phyloP scores from a whole-genome alignment of 2,797 vertebrate species.

The Orientallactaga sibirica region DNA sequence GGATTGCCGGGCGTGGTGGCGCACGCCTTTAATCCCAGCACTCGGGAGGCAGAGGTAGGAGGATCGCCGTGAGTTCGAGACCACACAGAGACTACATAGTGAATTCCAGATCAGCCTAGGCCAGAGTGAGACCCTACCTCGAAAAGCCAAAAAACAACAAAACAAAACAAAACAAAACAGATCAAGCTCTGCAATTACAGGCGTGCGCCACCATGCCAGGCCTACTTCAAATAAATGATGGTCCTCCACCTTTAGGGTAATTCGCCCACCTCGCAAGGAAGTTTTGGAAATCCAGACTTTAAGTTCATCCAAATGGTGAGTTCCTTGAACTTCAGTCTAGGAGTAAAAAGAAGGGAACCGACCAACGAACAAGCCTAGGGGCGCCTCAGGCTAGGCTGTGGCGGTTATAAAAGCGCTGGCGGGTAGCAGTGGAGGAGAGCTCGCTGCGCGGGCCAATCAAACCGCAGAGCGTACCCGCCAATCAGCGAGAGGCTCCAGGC shows the following conservation, averaged over 20 bases:
- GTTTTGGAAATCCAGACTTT: slow-evolving; percentile 6
- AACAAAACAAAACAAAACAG: too few relatives aligned
- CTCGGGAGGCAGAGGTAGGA: too few relatives aligned
- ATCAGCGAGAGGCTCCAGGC: not conserved
- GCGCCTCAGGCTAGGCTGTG: not conserved
- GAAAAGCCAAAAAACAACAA: too few relatives aligned
- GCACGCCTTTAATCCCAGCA: too few relatives aligned
- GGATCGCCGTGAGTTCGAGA: too few relatives aligned
- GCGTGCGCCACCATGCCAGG: not conserved
- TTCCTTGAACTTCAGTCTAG: not conserved
- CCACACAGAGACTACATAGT: too few relatives aligned
- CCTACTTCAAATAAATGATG: slow-evolving; percentile 25
- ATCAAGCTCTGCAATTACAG: too few relatives aligned
- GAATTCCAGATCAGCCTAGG: too few relatives aligned
- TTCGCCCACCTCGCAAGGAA: not conserved
- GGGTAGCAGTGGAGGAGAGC: accelerated
- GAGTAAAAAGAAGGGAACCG: not conserved
- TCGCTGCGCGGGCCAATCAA: accelerated
- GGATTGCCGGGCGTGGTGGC: too few relatives aligned
- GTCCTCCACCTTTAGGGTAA: not conserved
- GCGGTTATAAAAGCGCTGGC: not conserved
- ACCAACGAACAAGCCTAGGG: not conserved
- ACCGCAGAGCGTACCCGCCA: not conserved
- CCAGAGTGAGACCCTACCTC: too few relatives aligned
- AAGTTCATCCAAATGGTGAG: slow-evolving; percentile 31